These are phyloP conservation scores for Julus scandinavius DNA, from an alignment of 2,888 invertebrate genomes.

Conservation along the genomic window DNA sequence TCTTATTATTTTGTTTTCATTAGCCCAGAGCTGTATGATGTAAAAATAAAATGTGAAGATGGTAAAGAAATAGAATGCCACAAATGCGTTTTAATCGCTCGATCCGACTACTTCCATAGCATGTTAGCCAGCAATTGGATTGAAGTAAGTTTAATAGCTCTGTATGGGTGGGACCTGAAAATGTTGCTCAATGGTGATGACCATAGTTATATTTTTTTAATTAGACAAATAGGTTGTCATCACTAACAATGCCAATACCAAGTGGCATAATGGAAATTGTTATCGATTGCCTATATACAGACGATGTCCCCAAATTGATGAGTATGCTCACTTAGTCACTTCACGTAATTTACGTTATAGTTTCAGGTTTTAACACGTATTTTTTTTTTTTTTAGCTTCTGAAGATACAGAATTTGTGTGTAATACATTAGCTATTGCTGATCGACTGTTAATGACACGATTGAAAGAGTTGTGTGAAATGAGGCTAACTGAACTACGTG, in stretches of 20 bases:
- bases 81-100: slow-evolving; percentile 81
- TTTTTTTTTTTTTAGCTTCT: slow-evolving; percentile 68
- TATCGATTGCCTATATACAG: slow-evolving; percentile 81
- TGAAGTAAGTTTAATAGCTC: slow-evolving; percentile 70
- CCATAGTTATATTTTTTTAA: slow-evolving; percentile 48
- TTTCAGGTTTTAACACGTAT: background rate
- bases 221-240: slow-evolving; percentile 69
- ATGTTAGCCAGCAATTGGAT: slow-evolving; percentile 85
- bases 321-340: slow-evolving; percentile 12
- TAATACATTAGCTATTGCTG: slow-evolving; percentile 80
- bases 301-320: slow-evolving; percentile 70
- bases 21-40: slow-evolving; percentile 72
- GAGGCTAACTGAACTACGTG: slow-evolving; percentile 72
- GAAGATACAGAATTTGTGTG: slow-evolving; percentile 78
- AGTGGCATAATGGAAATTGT: slow-evolving; percentile 74
- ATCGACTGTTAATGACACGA: slow-evolving; percentile 79
- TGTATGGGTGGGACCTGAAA: background rate
- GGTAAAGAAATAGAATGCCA: slow-evolving; percentile 74
- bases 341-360: background rate
- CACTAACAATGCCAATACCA: slow-evolving; percentile 70
- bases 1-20: slow-evolving; percentile 8
- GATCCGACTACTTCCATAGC: slow-evolving; percentile 86
- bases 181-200: background rate
- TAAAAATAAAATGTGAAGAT: slow-evolving; percentile 71
- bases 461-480: slow-evolving; percentile 79